Evolutionary conservation across 2,888 invertebrate species (phyloP).

Genomic region (Petrolisthes manimaculis): DNA sequence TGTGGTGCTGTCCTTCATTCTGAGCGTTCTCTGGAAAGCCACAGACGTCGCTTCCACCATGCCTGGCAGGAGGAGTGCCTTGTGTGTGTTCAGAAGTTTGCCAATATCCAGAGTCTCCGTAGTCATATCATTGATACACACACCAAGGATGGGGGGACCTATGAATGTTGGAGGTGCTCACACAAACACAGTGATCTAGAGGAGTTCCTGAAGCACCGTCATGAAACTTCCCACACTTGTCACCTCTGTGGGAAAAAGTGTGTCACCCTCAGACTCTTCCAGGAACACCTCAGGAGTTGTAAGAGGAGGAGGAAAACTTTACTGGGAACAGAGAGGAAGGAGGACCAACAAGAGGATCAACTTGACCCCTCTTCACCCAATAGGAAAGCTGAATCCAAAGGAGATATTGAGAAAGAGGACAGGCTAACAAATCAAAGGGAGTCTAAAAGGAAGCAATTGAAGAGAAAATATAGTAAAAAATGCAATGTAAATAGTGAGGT

Average conservation of each 20-base stretch:
- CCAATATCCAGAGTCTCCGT: slow-evolving; percentile 30
- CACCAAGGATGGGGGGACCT: slow-evolving; percentile 14
- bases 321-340: no score
- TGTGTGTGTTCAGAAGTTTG: slow-evolving; percentile 38
- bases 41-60: slow-evolving; percentile 38
- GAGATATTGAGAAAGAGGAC: not conserved
- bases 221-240: slow-evolving; percentile 30
- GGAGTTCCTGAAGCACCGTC: slow-evolving; percentile 37
- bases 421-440: not conserved
- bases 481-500: not conserved
- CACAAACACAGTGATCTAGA: slow-evolving; percentile 14
- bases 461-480: not conserved
- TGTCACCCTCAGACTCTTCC: slow-evolving; percentile 23
- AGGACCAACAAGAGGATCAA: no score
- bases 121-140: slow-evolving; percentile 30
- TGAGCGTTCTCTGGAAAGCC: slow-evolving; percentile 39
- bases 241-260: slow-evolving; percentile 46
- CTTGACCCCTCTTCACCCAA: not conserved
- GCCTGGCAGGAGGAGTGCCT: slow-evolving; percentile 48
- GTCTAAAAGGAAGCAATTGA: not conserved
- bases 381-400: not conserved
- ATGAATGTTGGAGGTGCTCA: slow-evolving; percentile 32
- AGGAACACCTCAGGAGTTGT: slow-evolving; percentile 24
- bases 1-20: slow-evolving; percentile 45
- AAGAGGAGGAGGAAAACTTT: not conserved